Base-by-base conservation (phyloP, 1,140 invertebrate genomes). In the Sinella curviseta region DNA sequence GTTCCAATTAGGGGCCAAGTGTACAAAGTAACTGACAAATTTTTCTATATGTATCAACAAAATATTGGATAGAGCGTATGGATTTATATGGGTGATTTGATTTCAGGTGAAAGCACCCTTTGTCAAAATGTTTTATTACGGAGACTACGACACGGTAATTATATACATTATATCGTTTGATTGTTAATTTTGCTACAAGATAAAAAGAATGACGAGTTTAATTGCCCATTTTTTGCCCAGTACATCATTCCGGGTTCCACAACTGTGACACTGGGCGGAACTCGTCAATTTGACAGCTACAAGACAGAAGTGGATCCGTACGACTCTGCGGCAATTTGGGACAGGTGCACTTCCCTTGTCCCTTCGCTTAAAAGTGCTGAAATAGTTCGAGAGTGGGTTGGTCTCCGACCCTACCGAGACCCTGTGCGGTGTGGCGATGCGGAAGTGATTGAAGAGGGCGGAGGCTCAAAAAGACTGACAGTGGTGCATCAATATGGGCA, bases 401-500 rank as follows among this genome's bases (percentile, higher is more conserved):
- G 83, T 16, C 75, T 84, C 14, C 28, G 83, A 54, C 83, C 83
- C 0, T 76, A 84, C 54, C 55, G 77, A 4, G 31, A 54, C 33
- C 4, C 35, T 0, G 81, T 84, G 8, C 65, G 80, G 30, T 80
- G 79, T 70, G 80, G 82, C 77, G n/a, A 80, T 16, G 81, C 82
- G 39, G 73, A 54, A 70, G 80, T 26, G 35, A 74, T 36, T 20
- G 54, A 33, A 80, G 76, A 33, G 24, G 39, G 33, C 16, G 48
- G 55, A 77, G 81, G 4, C n/a, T 55, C 76, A 55, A 76, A 80
- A 65, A 31, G n/a, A n/a, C 39, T 48, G 20, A 28, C 78, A 34
- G 79, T 96, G 20, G 91, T 97, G 0, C 95, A 98, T 86, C 95
- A 96, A 86, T 97, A 97, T 85, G 96, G 96, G 1, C 96, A 97